Evolutionary conservation across 2,113 vertebrate genomes (phyloP).

Genomic region (Proterorhinus semilunaris): DNA sequence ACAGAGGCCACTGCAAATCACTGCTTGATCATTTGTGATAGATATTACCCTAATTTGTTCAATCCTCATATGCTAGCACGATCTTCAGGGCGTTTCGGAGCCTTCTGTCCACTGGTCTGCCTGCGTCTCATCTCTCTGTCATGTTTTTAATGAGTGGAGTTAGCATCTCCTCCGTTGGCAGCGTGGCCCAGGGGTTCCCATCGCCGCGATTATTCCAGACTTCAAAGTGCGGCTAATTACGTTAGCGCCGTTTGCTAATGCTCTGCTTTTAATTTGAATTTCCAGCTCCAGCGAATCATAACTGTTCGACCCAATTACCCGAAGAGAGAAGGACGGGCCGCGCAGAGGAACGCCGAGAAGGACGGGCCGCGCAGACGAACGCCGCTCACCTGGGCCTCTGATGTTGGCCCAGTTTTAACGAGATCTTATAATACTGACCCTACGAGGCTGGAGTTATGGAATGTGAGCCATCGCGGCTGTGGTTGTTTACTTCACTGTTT

Average conservation of each 20-base stretch:
- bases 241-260: constrained; percentile 51
- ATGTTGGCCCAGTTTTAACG: constrained; percentile 16
- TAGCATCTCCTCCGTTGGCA: constrained; percentile 33
- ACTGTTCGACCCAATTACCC: constrained; percentile 48
- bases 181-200: constrained; percentile 28
- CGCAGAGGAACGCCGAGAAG: constrained; percentile 12
- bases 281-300: constrained; percentile 59
- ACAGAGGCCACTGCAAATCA: neutral
- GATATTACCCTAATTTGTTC: neutral
- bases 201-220: constrained; percentile 43
- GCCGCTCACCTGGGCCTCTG: neutral
- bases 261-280: constrained; percentile 55
- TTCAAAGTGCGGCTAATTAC: constrained; percentile 56
- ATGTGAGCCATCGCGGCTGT: too few relatives aligned
- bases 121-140: constrained; percentile 18
- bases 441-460: too few relatives aligned
- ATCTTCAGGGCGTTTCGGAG: neutral
- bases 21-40: neutral
- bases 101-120: constrained; percentile 14
- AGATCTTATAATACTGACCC: constrained; percentile 3
- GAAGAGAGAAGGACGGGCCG: constrained; percentile 22
- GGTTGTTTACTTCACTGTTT: too few relatives aligned
- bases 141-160: constrained; percentile 50
- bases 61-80: constrained; percentile 8
- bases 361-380: constrained; percentile 22